Evolutionary conservation across 53 echinoderm and acorn worm genomes (phyloP).

Genomic region (Arbacia lixula): DNA sequence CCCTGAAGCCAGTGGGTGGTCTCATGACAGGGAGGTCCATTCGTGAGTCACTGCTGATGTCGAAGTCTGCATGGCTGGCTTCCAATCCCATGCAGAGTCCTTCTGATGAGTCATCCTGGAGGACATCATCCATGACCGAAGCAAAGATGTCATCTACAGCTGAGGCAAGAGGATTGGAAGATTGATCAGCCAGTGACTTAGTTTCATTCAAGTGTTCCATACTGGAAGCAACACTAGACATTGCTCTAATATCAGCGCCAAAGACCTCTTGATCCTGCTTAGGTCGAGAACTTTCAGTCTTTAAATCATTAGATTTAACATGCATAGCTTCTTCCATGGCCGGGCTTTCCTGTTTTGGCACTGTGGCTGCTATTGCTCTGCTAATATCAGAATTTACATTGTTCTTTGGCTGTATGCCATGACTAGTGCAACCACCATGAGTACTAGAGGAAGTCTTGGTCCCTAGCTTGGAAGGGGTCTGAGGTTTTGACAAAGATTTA

Average conservation of each 20-base stretch:
- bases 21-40: conserved; percentile 63
- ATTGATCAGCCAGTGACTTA: conserved; percentile 1
- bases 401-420: conserved; percentile 3
- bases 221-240: conserved; percentile 57
- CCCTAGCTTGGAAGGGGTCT: not conserved
- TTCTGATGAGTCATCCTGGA: conserved; percentile 36
- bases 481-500: conserved; percentile 19
- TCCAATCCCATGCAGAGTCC: conserved; percentile 14
- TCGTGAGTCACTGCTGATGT: conserved; percentile 27
- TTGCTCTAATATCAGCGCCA: conserved; percentile 44
- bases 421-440: not conserved
- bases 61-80: conserved; percentile 17
- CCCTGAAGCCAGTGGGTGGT: conserved; percentile 83
- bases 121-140: conserved; percentile 69
- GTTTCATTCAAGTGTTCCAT: conserved; percentile 37
- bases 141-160: conserved; percentile 83
- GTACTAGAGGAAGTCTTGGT: not conserved
- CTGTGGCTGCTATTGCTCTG: not conserved
- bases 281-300: not conserved
- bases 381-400: conserved; percentile 1
- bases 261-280: conserved; percentile 41
- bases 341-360: conserved; percentile 5
- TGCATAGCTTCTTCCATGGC: conserved; percentile 10
- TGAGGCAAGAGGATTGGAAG: conserved; percentile 54
- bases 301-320: not conserved